These are phyloP conservation scores for Acronicta aceris DNA, from an alignment of 2,888 invertebrate genomes.

Conservation along the genomic window DNA sequence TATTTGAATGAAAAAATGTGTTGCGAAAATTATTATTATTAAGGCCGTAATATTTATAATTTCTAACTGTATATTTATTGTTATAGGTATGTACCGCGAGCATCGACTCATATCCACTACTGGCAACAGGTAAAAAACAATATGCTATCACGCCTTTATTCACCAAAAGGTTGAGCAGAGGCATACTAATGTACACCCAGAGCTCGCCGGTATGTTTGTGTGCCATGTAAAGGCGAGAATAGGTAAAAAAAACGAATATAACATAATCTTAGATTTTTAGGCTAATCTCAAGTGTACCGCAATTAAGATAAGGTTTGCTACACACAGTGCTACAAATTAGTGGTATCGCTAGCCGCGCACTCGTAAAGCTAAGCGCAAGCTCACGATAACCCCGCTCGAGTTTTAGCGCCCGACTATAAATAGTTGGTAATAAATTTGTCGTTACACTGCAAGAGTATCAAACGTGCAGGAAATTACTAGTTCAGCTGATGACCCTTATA, in stretches of 20 bases:
- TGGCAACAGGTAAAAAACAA: constrained; percentile 29
- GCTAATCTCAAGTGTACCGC: constrained; percentile 41
- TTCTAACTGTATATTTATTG: constrained; percentile 36
- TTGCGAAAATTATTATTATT: no score
- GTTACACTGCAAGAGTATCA: constrained; percentile 56
- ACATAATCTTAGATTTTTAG: constrained; percentile 11
- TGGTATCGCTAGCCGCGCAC: constrained; percentile 46
- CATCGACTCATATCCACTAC: constrained; percentile 9
- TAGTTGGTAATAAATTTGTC: constrained; percentile 73
- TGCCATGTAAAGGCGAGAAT: no score
- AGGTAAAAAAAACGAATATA: neutral
- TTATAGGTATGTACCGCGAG: constrained; percentile 57
- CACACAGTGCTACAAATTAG: constrained; percentile 57
- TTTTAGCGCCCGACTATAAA: constrained; percentile 67
- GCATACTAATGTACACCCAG: no score
- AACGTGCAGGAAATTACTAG: constrained; percentile 70
- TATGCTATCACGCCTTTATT: no score
- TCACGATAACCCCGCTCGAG: constrained; percentile 55
- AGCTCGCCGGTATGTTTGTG: no score
- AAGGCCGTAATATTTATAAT: no score
- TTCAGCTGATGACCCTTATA: constrained; percentile 61
- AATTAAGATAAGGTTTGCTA: constrained; percentile 59
- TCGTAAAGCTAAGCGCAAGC: constrained; percentile 55
- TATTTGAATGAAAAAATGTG: no score
- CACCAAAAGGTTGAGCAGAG: no score